Conservation (phyloP, 2,888 invertebrate genomes). For the Ochlodes sylvanus region DNA sequence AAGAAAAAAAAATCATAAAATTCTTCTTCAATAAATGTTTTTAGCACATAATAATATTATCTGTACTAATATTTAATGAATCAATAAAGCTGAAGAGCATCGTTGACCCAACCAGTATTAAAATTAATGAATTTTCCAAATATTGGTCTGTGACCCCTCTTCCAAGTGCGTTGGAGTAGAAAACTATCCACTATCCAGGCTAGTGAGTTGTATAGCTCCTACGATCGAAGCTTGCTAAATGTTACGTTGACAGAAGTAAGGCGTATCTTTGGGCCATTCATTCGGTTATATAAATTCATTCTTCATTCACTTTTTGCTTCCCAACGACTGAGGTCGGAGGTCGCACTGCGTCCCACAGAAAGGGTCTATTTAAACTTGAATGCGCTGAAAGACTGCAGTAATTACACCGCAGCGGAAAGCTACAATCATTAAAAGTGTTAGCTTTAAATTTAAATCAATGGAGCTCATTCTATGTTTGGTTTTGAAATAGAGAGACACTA, state of each 20-base stretch:
- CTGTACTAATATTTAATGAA: too few species aligned
- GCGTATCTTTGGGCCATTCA: neutral
- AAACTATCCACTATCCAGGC: too few species aligned
- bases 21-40: too few species aligned
- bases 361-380: conserved; percentile 30
- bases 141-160: too few species aligned
- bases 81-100: too few species aligned
- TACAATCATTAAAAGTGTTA: conserved; percentile 33
- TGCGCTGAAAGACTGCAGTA: conserved; percentile 30
- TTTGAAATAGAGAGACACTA: neutral
- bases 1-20: too few species aligned
- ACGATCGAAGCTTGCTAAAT: neutral
- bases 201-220: neutral
- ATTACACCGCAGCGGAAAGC: conserved; percentile 30
- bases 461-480: conserved; percentile 15
- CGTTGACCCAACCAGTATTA: too few species aligned
- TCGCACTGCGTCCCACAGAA: conserved; percentile 16
- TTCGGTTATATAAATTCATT: neutral
- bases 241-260: neutral
- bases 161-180: too few species aligned
- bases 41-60: too few species aligned
- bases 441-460: conserved; percentile 35
- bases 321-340: conserved; percentile 18
- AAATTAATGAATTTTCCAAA: too few species aligned
- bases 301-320: conserved; percentile 12